Base-by-base conservation (phyloP, 2,888 invertebrate genomes). In the Zaprionus obscuricornis region DNA sequence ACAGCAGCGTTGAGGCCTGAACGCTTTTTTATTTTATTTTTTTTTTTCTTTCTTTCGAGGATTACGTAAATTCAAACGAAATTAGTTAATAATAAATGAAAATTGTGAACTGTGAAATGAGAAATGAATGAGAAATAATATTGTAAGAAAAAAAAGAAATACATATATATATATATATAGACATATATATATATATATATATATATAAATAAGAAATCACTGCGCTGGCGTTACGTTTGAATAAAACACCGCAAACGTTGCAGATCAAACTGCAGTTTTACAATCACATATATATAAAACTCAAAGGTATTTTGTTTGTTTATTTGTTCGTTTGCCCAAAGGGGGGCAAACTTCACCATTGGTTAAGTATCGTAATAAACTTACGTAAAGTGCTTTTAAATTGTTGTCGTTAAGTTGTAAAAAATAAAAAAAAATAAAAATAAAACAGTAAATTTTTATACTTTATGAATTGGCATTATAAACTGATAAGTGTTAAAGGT, bases 81-180 rank as follows among this genome's bases (percentile, higher is more conserved):
- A 79, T 86, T 79, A 79, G 78, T 86, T 79, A 79, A 84, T 79
- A 79, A 84, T 78, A 78, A 84, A 86, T 79, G 86, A 85, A 78
- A 78, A 85, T 75, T 82, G 85, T 77, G 63, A 84, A 73, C 82
- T 84, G 75, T 77, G 74, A 83, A 76, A 79, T 76, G 78, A 70
- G 78, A 74, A 81, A 74, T 64, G 65, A 59, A 57, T 73, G 58
- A 45, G 56, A 66, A 56, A 71, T 72, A 51, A 22, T 63, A 66
- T 63, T 63, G 62, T 66, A 43, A 16, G 33, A 51, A 43, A 34
- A 31, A 22, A n/a, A n/a, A n/a, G n/a, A n/a, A n/a, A 37, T 24
- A 5, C 8, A 13, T 24, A 39, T 22, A 52, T 22, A 8, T 31
- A 47, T 11, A 13, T 42, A 18, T 39, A 63, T 69, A 63, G 55